A percentile compares a stretch with the other conserved stretches of the same genome.
These are phyloP conservation scores for Baryphthengus martii DNA, from an alignment of 2,113 vertebrate genomes.

Conservation along the genomic window DNA sequence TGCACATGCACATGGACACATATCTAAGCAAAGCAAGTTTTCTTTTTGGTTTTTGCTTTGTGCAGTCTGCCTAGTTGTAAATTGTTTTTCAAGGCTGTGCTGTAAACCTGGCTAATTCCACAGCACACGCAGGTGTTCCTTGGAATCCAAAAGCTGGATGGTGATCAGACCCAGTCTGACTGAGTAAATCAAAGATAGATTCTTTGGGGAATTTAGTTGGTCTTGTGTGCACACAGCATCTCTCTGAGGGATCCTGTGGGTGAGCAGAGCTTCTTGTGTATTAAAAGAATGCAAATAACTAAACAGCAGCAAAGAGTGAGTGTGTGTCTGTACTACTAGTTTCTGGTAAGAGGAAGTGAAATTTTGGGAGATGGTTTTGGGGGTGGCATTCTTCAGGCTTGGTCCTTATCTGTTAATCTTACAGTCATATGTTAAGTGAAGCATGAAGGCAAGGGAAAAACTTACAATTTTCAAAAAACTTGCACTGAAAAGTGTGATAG, in stretches of 20 bases:
- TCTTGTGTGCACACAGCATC: background rate
- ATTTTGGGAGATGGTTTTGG: background rate
- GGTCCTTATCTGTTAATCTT: background rate
- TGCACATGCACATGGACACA: background rate
- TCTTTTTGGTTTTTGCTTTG: background rate
- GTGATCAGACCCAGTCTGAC: background rate
- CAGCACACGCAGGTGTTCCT: background rate
- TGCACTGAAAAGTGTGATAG: background rate
- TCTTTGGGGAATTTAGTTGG: background rate
- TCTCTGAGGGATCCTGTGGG: background rate
- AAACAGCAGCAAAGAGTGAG: background rate
- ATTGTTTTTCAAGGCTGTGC: background rate
- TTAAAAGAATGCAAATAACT: background rate
- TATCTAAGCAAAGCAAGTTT: background rate
- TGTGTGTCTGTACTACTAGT: background rate
- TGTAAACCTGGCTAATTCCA: background rate
- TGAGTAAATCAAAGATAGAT: background rate
- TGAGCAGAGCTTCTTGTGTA: background rate
- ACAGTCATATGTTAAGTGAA: background rate
- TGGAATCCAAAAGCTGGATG: background rate
- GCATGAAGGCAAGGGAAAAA: background rate
- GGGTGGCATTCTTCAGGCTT: background rate
- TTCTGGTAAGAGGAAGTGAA: background rate
- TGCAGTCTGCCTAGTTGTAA: background rate
- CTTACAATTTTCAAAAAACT: background rate